Evolutionary conservation across 53 echinoderm and acorn worm species (phyloP), one percentile per base, ranked within the genome.

Genomic region (Luidia sarsii): DNA sequence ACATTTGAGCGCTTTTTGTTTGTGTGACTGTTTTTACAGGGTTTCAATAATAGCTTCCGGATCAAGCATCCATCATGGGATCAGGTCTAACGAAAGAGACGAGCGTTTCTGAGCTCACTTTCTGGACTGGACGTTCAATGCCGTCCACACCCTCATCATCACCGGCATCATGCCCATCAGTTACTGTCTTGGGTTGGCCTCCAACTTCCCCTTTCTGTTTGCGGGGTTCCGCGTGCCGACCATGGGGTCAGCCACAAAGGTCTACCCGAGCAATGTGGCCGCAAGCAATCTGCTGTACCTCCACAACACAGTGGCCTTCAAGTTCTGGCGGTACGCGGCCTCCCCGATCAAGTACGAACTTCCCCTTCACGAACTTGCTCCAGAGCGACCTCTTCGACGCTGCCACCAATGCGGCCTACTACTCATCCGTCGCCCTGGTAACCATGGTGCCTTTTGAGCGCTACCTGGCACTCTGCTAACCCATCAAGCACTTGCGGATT

Each of bases 391-490:
- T 45, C 36, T 64, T 88, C 14, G 27, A 18, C 3, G 48, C 31
- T 0, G 52, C 71, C 11, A 39, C 33, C 35, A 41, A 57, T 38
- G 48, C 54, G 0, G 54, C 65, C 22, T 82, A 88, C 49, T 63
- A 70, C 34, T 74, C 72, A 4, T 82, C 88, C n/a, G 65, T 73
- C 39, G 53, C 73, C 1, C 66, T 82, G 38, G 72, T 88, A 0
- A 82, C 88, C 18, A 54, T 63, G 14, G 72, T 88, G 43, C 71
- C 88, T 13, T 70, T 82, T 13, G 88, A 88, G 74, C 64, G 81
- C 22, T 88, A 73, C 57, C 63, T 73, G 59, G 88, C 88, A 7
- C 71, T 88, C 30, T 88, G 88, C 48, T 64, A 82, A 22, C 88
- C 88, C 16, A 65, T 88, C 19, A 70, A 82, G 15, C 81, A 82